Evolutionary conservation across 2,888 invertebrate genomes (phyloP).

Genomic region (Tetragnatha montana): DNA sequence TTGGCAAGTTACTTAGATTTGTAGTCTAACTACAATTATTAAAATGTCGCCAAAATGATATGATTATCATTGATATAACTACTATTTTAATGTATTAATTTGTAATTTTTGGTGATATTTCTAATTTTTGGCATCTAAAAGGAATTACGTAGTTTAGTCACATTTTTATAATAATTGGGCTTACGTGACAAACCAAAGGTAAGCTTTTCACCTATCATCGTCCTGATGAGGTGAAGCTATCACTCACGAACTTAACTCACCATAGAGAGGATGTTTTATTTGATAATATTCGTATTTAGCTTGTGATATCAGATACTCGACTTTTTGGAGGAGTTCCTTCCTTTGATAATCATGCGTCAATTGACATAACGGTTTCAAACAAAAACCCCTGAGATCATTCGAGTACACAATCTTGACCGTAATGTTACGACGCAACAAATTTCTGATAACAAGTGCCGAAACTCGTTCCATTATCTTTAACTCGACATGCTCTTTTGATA

Average conservation of each 20-base stretch:
- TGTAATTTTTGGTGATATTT: no score
- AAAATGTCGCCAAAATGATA: no score
- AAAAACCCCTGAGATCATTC: slow-evolving; percentile 41
- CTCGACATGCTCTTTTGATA: neutral
- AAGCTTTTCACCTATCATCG: neutral
- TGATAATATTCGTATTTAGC: neutral
- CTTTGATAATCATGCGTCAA: slow-evolving; percentile 40
- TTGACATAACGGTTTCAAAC: slow-evolving; percentile 41
- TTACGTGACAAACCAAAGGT: no score
- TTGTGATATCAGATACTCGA: slow-evolving; percentile 36
- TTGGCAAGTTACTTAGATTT: no score
- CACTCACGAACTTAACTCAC: neutral
- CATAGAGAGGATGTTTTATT: neutral
- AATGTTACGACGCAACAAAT: slow-evolving; percentile 35
- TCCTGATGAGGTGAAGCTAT: neutral
- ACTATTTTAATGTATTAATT: no score
- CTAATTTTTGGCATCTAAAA: no score
- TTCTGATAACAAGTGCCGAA: slow-evolving; percentile 12
- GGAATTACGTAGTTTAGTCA: no score
- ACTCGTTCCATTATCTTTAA: neutral
- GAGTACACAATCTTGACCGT: slow-evolving; percentile 30
- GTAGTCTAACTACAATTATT: no score
- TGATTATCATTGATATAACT: no score
- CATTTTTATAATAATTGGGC: no score
- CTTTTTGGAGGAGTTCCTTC: slow-evolving; percentile 21